Evolutionary conservation across 2,888 invertebrate genomes (phyloP), one percentile per base, ranked within the genome.

Genomic region (Ochlodes sylvanus): DNA sequence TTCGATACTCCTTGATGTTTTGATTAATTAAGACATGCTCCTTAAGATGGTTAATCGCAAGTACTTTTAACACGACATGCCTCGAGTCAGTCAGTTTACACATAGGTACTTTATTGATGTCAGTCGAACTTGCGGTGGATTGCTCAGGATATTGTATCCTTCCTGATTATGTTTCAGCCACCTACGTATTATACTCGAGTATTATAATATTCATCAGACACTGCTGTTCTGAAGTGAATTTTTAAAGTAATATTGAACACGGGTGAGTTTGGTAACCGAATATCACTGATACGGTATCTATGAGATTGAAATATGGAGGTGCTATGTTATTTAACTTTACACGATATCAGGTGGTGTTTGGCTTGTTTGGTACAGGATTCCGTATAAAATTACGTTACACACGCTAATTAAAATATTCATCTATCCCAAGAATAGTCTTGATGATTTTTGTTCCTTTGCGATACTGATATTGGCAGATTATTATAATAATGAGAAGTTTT

Each of bases 131-230:
- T 61, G 67, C 62, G 67, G 67, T 68, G 44, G 61, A 54, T 21
- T 60, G 67, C 54, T 14, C 56, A 56, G 67, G 67, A 68, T 56
- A 62, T 56, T 38, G 44, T 68, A 68, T 68, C 67, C 67, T 68
- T 68, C 67, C 67, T 68, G 67, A 68, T 68, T 68, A 68, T 56
- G 56, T 68, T 68, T 62, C 67, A 68, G 47, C 55, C 67, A 44
- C 58, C 66, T 66, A 60, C 42, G 60, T 47, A 57, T 65, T 21
- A 12, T 12, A 47, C 44, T 47, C 21, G n/a, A 21, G 52, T 52
- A 52, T 52, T 21, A 52, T 52, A 47, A 47, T 47, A 47, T 47
- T 17, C 44, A 47, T 47, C 44, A 47, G 44, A 47, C 17, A 47
- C 17, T 47, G 44, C 15, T 44, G 17, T 47, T 17, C 15, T 15